Evolutionary conservation across 2,113 vertebrate genomes (phyloP).

Genomic region (Rattus rattus): DNA sequence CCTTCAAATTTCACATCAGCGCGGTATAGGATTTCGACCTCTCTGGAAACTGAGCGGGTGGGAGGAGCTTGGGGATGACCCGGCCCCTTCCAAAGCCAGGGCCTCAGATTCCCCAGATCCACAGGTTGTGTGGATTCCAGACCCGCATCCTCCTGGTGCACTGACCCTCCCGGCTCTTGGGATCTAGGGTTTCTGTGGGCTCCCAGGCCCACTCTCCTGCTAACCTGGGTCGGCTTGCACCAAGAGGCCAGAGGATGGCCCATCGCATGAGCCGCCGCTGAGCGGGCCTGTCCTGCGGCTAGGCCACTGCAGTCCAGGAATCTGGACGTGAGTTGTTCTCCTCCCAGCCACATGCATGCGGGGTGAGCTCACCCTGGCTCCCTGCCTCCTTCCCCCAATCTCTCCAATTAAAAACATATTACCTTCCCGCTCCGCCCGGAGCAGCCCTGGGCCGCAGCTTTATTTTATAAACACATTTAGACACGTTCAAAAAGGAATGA

Average conservation of each 20-base stretch:
- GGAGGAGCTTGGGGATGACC: neutral
- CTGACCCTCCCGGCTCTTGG: neutral
- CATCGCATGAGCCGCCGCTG: neutral
- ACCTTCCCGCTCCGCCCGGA: slow-evolving; percentile 79
- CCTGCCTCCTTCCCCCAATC: slow-evolving; percentile 81
- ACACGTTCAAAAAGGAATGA: slow-evolving; percentile 84
- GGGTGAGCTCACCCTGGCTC: slow-evolving; percentile 82
- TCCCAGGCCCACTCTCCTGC: neutral
- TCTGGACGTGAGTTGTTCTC: slow-evolving; percentile 69
- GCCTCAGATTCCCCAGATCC: neutral
- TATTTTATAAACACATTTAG: slow-evolving; percentile 85
- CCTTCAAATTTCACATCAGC: neutral
- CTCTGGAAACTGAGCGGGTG: neutral
- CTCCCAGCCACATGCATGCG: slow-evolving; percentile 70
- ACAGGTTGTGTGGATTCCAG: neutral
- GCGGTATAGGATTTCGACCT: neutral
- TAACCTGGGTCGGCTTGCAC: neutral
- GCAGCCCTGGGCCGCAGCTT: slow-evolving; percentile 82
- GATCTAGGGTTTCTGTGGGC: neutral
- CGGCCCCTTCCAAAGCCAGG: neutral
- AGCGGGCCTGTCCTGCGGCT: neutral
- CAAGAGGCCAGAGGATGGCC: neutral
- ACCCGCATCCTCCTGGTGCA: neutral
- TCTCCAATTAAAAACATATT: slow-evolving; percentile 85
- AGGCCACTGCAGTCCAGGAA: slow-evolving; percentile 65